These are phyloP conservation scores for Pseudorhombus dupliciocellatus DNA, from an alignment of 2,113 vertebrate genomes.

Conservation along the genomic window DNA sequence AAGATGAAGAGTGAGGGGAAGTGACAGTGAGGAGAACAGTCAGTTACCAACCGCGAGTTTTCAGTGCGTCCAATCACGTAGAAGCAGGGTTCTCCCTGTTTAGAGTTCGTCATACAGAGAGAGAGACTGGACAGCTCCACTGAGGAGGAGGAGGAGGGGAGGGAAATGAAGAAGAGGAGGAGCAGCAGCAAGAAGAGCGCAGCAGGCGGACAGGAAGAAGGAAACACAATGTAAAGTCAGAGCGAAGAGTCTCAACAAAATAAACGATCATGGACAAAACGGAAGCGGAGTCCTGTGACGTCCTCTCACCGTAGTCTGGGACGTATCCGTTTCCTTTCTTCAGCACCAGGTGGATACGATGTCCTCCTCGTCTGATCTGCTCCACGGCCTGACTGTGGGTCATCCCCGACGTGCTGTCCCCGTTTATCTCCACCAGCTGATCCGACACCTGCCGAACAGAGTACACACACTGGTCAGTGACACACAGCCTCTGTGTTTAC, in stretches of 20 bases:
- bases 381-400: constrained; percentile 86
- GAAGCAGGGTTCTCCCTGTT: constrained; percentile 86
- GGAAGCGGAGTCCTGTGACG: not conserved
- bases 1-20: constrained; percentile 1
- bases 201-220: not conserved
- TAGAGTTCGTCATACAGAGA: constrained; percentile 87
- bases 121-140: constrained; percentile 87
- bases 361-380: constrained; percentile 82
- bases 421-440: constrained; percentile 87
- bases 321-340: constrained; percentile 85
- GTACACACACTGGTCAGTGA: not conserved
- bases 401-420: constrained; percentile 84
- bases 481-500: no score
- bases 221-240: not conserved
- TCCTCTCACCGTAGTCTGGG: constrained; percentile 81
- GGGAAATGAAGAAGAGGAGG: not conserved
- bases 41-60: constrained; percentile 82
- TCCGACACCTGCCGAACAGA: constrained; percentile 79
- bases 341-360: constrained; percentile 82
- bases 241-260: not conserved
- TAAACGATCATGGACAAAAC: no score
- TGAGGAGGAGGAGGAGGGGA: constrained; percentile 59
- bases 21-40: constrained; percentile 2
- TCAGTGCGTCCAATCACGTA: constrained; percentile 86
- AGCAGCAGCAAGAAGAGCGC: not conserved